A percentile compares a stretch with the other conserved stretches of the same genome.
Evolutionary conservation across 1,140 invertebrate genomes (phyloP).

Genomic region (Caenorhabditis remanei): DNA sequence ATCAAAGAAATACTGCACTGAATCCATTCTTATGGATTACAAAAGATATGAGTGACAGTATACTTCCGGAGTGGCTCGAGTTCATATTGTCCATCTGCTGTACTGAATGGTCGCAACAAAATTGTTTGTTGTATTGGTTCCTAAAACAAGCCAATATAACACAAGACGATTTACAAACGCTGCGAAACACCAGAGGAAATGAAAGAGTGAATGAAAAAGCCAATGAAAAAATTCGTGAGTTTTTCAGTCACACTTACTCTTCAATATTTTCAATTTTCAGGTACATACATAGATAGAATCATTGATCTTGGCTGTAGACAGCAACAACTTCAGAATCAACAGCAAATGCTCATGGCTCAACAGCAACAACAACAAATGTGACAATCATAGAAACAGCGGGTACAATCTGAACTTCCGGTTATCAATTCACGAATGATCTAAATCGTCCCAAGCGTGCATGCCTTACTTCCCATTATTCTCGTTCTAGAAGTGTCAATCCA

Average conservation of each 20-base stretch:
- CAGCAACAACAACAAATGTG: not conserved
- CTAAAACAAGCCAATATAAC: not conserved
- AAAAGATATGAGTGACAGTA: not conserved
- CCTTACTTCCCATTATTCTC: not conserved
- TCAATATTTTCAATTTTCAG: not conserved
- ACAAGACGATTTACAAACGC: not conserved
- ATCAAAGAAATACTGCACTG: no score
- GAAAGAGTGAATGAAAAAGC: no score
- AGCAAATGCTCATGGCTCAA: not conserved
- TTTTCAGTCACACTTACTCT: not conserved
- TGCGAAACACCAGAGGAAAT: not conserved
- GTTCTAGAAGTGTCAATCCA: not conserved
- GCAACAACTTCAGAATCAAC: not conserved
- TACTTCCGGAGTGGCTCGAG: constrained; percentile 9
- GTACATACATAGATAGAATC: not conserved
- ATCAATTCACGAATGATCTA: no score
- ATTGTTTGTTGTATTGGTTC: not conserved
- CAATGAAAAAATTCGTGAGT: not conserved
- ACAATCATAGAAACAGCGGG: not conserved
- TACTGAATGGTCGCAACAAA: not conserved
- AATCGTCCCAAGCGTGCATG: no score
- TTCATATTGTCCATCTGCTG: not conserved
- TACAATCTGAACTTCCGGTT: not conserved
- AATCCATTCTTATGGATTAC: not conserved
- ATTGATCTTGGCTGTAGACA: not conserved